phyloP scores from a whole-genome alignment of 2,888 invertebrate species.

The Hydrotaea cyrtoneurina region DNA sequence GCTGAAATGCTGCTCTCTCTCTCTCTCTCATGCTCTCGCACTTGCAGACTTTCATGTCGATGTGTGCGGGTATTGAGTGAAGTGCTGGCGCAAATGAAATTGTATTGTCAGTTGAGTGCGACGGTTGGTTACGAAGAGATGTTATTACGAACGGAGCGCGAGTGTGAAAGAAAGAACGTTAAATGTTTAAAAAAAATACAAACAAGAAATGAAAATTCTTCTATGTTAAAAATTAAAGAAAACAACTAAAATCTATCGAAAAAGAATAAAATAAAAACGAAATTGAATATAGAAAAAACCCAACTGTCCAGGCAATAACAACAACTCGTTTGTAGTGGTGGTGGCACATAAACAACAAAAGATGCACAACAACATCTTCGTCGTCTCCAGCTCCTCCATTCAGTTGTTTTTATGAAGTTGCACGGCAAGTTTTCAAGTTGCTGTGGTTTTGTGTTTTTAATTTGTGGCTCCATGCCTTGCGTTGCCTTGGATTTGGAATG shows the following conservation, averaged over 20 bases:
- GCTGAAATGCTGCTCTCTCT: no score
- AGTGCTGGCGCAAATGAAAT: constrained; percentile 56
- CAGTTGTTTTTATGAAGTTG: constrained; percentile 24
- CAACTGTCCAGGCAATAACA: not conserved
- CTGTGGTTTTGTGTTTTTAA: not conserved
- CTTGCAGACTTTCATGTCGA: no score
- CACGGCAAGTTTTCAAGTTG: constrained; percentile 14
- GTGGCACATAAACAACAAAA: constrained; percentile 24
- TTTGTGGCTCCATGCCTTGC: not conserved
- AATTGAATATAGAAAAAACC: not conserved
- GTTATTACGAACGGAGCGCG: constrained; percentile 36
- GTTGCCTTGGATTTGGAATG: constrained; percentile 14
- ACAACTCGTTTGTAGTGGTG: constrained; percentile 2
- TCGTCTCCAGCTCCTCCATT: not conserved
- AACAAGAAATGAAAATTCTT: not conserved
- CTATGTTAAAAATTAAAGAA: constrained; percentile 13
- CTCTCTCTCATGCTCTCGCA: no score
- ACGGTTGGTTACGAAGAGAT: constrained; percentile 51
- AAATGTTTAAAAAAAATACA: constrained; percentile 14
- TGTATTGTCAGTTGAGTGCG: constrained; percentile 62
- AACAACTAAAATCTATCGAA: not conserved
- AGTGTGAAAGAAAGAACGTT: constrained; percentile 6
- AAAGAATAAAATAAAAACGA: not conserved
- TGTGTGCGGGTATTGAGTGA: constrained; percentile 45
- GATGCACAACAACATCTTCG: not conserved